These are phyloP conservation scores for Balanococcus diminutus DNA, from an alignment of 2,888 invertebrate species.

Conservation along the genomic window DNA sequence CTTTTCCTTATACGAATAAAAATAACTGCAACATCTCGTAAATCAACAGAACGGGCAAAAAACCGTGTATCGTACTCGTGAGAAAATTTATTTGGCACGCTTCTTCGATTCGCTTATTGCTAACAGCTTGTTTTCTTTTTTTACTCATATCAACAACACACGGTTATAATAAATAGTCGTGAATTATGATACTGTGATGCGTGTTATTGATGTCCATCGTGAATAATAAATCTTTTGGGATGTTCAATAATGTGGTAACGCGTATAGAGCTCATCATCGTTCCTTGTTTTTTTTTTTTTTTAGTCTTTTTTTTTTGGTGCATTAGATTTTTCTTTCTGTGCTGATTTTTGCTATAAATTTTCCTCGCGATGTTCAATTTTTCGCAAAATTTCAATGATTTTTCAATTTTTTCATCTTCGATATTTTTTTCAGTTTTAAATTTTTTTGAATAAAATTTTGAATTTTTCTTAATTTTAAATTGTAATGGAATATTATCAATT, in stretches of 20 bases:
- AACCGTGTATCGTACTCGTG: background rate
- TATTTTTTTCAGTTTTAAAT: too few relatives aligned
- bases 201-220: constrained; percentile 18
- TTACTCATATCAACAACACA: background rate
- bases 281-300: background rate
- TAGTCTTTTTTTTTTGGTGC: too few relatives aligned
- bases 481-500: too few relatives aligned
- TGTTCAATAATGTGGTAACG: background rate
- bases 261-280: background rate
- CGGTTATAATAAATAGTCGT: background rate
- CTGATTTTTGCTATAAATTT: too few relatives aligned
- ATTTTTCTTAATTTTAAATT: too few relatives aligned
- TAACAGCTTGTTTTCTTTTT: background rate
- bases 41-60: background rate
- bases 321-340: too few relatives aligned
- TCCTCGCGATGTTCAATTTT: too few relatives aligned
- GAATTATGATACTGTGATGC: constrained; percentile 2
- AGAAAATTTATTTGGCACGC: background rate
- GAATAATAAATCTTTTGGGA: background rate
- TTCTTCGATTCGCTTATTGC: background rate
- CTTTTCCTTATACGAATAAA: background rate
- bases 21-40: background rate
- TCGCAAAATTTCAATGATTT: too few relatives aligned
- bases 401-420: too few relatives aligned
- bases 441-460: too few relatives aligned